Evolutionary conservation across 2,797 vertebrate genomes (phyloP).

Genomic region (Bryconaethiops microstoma): DNA sequence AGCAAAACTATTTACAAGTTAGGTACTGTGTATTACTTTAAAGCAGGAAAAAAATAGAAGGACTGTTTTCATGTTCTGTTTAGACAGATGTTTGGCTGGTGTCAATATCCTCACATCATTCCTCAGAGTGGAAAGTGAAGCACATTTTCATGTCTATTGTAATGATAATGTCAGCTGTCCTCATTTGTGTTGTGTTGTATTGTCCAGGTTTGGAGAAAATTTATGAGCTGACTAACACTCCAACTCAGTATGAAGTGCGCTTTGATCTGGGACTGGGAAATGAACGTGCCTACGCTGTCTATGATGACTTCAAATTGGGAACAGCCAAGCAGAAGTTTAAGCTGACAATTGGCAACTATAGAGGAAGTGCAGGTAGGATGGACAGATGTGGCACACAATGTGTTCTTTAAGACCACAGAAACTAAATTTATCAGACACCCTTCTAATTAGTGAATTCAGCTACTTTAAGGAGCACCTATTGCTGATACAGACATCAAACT

Average conservation of each 20-base stretch:
- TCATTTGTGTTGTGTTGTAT: not conserved
- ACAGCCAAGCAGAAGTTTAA: slow-evolving; percentile 83
- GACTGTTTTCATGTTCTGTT: not conserved
- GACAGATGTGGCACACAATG: not conserved
- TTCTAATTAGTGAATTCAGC: too few relatives aligned
- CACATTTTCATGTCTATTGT: not conserved
- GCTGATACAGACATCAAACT: too few relatives aligned
- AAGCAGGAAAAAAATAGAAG: not conserved
- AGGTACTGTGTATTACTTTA: too few relatives aligned
- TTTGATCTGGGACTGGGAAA: slow-evolving; percentile 80
- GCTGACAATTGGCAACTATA: slow-evolving; percentile 83
- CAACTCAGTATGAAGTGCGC: slow-evolving; percentile 77
- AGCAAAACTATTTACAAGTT: not conserved
- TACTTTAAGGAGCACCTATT: too few relatives aligned
- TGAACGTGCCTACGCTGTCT: slow-evolving; percentile 81
- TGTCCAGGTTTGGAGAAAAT: slow-evolving; percentile 86
- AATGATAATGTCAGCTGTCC: not conserved
- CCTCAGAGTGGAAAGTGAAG: too few relatives aligned
- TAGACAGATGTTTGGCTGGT: not conserved
- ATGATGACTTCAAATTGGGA: slow-evolving; percentile 84
- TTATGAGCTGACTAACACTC: slow-evolving; percentile 82
- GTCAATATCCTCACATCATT: not conserved
- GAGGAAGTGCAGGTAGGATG: slow-evolving; percentile 83
- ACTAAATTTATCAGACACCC: too few relatives aligned
- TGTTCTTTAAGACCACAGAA: too few relatives aligned